Percentiles rank a stretch among this genome's conserved stretches.
Evolutionary conservation across 2,113 vertebrate genomes (phyloP).

Genomic region (Megaceryle maxima): DNA sequence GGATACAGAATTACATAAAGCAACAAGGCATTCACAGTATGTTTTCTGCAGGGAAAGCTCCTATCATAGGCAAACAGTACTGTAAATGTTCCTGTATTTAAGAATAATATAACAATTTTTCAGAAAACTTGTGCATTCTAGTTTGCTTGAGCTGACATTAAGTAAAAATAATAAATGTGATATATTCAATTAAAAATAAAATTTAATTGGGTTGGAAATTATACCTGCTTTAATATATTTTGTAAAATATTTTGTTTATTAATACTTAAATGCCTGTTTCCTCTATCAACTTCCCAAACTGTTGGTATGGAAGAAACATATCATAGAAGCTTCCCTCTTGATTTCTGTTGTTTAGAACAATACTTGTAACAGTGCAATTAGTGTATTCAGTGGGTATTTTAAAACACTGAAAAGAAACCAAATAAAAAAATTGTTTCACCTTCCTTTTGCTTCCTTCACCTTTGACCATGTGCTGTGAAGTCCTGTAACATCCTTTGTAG

Average conservation of each 20-base stretch:
- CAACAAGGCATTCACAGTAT: not conserved
- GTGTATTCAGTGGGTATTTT: not conserved
- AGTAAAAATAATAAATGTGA: not conserved
- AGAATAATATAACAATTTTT: not conserved
- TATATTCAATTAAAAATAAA: not conserved
- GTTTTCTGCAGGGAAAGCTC: not conserved
- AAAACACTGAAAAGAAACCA: not conserved
- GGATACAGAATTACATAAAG: not conserved
- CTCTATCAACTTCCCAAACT: not conserved
- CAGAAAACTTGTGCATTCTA: not conserved
- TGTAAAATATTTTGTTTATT: not conserved
- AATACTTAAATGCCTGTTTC: not conserved
- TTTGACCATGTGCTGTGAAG: not conserved
- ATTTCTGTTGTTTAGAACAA: not conserved
- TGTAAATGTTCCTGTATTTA: not conserved
- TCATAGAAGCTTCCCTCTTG: not conserved
- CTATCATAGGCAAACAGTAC: not conserved
- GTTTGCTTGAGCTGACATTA: not conserved
- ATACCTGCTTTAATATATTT: not conserved
- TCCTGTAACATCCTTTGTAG: not conserved
- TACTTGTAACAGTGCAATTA: not conserved
- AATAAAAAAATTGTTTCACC: not conserved
- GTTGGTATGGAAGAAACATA: not conserved
- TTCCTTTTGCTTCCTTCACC: not conserved
- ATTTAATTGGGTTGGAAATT: not conserved